These are phyloP conservation scores for Thaumatotibia leucotreta DNA, from an alignment of 1,140 invertebrate genomes.

Conservation along the genomic window DNA sequence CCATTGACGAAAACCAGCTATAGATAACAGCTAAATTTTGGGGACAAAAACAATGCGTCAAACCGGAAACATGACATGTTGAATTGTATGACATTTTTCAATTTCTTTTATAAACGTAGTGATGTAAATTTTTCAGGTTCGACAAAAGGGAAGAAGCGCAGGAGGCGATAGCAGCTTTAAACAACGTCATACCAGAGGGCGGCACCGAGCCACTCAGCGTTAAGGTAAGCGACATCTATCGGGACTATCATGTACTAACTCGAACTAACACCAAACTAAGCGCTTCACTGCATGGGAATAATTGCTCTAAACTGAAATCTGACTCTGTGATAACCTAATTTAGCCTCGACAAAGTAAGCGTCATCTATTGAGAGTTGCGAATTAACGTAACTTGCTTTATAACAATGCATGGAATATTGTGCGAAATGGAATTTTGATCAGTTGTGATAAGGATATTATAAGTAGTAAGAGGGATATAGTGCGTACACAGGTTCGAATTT, in stretches of 20 bases:
- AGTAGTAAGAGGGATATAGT: not conserved
- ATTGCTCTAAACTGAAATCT: not conserved
- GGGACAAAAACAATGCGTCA: too few species aligned
- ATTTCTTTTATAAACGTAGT: too few species aligned
- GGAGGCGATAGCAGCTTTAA: conserved; percentile 89
- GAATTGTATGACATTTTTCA: too few species aligned
- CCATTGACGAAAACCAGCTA: too few species aligned
- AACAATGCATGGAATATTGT: not conserved
- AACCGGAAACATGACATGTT: too few species aligned
- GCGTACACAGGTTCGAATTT: conserved; percentile 10
- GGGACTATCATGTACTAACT: not conserved
- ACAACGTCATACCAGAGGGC: conserved; percentile 91
- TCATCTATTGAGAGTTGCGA: not conserved
- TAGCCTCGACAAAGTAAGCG: not conserved
- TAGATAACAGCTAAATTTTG: too few species aligned
- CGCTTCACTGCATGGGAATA: not conserved
- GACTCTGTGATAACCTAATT: not conserved
- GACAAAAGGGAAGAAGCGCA: conserved; percentile 92
- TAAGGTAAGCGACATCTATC: conserved; percentile 69
- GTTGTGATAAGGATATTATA: not conserved
- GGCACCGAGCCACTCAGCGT: conserved; percentile 89
- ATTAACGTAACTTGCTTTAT: not conserved
- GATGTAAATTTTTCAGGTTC: conserved; percentile 82
- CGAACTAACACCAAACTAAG: not conserved
- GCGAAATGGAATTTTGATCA: not conserved